Evolutionary conservation across 37 sponge, comb jelly and placozoan genomes (phyloP), one percentile per base, ranked within the genome.

Genomic region (Cliona cf. orientalis): DNA sequence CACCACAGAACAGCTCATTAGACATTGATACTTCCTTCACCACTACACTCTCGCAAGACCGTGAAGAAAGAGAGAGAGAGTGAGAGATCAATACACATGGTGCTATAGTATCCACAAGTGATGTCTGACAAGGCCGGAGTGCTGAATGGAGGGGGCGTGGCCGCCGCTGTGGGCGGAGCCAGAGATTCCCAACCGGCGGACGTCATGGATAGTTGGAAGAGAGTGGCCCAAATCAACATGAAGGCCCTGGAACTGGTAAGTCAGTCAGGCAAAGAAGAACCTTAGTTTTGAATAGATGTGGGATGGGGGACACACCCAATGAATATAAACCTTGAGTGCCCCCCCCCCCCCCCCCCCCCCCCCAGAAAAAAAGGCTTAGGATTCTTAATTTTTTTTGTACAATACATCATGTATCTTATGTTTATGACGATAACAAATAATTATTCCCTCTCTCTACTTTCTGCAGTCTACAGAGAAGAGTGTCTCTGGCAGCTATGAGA

Each of bases 151-250:
- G 37, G 39, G 5, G 38, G 19, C 19, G 37, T 7, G 37, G 37
- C 5, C 67, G 34, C 67, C 37, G 39, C 67, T 31, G 37, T 31
- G 34, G 37, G 37, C n/a, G n/a, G n/a, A n/a, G n/a, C n/a, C n/a
- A n/a, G n/a, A n/a, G n/a, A n/a, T n/a, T n/a, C n/a, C n/a, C n/a
- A 9, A 23, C 66, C 29, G n/a, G 9, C 66, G 21, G 75, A 74
- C 39, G 75, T 58, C 38, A 71, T 46, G 31, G 44, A 42, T 12
- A 44, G 69, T 23, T 58, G 71, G 81, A 57, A 70, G 58, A 6
- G 69, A 59, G 39, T 70, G 41, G 44, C 46, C 22, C 69, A 70
- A 3, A 65, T 78, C 31, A 78, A 78, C 66, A 33, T 78, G 25
- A 41, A 40, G 32, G 78, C 78, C 21, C 40, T 65, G 46, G 33